Conservation (phyloP, 1,140 invertebrate genomes). For the Wasmannia auropunctata region DNA sequence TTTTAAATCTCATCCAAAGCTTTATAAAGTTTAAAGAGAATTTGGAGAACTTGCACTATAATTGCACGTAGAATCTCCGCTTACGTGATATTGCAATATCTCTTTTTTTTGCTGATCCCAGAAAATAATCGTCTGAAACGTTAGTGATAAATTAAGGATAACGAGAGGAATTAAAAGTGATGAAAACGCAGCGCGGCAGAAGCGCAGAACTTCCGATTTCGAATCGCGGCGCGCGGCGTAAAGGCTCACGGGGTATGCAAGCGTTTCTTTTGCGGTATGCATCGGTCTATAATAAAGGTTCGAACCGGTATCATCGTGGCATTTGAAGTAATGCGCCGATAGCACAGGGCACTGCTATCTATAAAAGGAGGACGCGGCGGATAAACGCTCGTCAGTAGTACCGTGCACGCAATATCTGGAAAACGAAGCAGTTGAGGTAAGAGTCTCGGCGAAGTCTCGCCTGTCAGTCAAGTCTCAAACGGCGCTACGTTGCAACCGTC, state of each 20-base stretch:
- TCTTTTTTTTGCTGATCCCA: not conserved
- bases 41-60: not conserved
- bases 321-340: conserved; percentile 71
- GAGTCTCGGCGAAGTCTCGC: not conserved
- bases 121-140: not conserved
- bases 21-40: not conserved
- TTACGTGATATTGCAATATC: not conserved
- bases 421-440: conserved; percentile 47
- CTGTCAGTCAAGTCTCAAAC: conserved; percentile 6
- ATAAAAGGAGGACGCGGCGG: conserved; percentile 64
- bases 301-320: conserved; percentile 73
- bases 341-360: conserved; percentile 58
- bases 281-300: conserved; percentile 51
- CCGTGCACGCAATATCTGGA: conserved; percentile 50
- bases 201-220: not conserved
- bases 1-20: not conserved
- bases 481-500: not conserved
- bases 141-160: not conserved
- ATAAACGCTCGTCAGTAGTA: conserved; percentile 58
- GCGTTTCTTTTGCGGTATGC: conserved; percentile 36
- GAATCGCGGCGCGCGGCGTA: too few relatives aligned
- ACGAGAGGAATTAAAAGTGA: not conserved
- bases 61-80: not conserved
- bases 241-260: conserved; percentile 25
- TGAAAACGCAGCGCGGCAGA: not conserved